Conservation (phyloP, 2,113 vertebrate species). For the Recurvirostra avosetta region DNA sequence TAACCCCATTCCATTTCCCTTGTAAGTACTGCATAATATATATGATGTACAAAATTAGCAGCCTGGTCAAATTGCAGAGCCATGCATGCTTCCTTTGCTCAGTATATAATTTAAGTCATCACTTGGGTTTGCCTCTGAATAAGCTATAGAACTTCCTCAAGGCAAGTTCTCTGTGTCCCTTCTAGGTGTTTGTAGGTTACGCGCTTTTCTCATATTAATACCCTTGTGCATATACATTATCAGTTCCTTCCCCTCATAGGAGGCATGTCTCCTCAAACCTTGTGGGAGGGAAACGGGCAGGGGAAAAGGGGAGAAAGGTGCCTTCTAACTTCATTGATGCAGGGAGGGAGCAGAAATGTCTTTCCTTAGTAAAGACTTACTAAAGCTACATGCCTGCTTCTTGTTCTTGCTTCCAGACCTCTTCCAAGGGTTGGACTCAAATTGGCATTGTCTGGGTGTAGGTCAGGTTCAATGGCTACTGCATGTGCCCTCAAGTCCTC, state of each 20-base stretch:
- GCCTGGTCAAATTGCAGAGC: background rate
- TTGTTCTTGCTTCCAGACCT: conserved; percentile 54
- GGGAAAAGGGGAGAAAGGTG: background rate
- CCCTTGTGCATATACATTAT: background rate
- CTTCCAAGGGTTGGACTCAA: conserved; percentile 52
- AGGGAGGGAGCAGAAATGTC: background rate
- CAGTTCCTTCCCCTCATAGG: background rate
- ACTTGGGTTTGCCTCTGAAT: background rate
- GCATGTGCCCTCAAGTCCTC: background rate
- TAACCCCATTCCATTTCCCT: conserved; percentile 93
- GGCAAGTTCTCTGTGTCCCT: background rate
- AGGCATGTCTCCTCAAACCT: background rate
- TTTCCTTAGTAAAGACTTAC: background rate
- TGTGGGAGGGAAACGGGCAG: background rate
- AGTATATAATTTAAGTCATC: background rate
- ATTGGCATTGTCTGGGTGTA: conserved; percentile 45
- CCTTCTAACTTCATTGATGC: background rate
- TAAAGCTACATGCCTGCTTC: background rate
- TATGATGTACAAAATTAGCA: background rate
- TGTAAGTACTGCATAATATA: conserved; percentile 79
- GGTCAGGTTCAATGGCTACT: conserved; percentile 55
- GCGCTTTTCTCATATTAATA: background rate
- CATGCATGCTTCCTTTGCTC: background rate
- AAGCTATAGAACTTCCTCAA: background rate
- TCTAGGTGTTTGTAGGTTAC: background rate